phyloP scores from a whole-genome alignment of 2,888 invertebrate genomes.

The Onthophagus sagittarius region DNA sequence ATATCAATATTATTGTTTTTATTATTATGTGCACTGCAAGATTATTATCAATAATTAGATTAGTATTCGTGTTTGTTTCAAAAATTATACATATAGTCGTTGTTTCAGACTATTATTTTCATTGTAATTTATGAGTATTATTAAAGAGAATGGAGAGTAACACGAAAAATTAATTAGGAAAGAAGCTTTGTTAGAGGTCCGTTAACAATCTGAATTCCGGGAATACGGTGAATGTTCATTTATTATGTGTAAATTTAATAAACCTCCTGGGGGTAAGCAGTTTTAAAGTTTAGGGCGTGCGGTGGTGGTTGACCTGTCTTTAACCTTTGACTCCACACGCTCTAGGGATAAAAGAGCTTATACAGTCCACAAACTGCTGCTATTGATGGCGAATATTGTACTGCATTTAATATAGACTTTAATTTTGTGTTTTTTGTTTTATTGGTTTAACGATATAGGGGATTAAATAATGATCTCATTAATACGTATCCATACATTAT shows the following conservation, averaged over 20 bases:
- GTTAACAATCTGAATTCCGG: neutral
- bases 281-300: neutral
- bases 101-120: neutral
- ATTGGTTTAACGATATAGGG: too few species aligned
- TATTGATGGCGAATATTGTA: neutral
- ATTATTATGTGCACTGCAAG: too few species aligned
- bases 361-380: neutral
- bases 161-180: neutral
- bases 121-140: neutral
- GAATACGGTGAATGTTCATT: neutral
- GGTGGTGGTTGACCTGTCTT: neutral
- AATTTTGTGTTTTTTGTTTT: too few species aligned
- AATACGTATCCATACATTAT: too few species aligned
- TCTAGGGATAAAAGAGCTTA: neutral
- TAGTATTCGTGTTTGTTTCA: too few species aligned
- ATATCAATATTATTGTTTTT: too few species aligned
- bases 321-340: neutral
- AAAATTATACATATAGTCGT: neutral
- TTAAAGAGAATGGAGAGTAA: neutral
- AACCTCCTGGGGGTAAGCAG: neutral
- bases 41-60: too few species aligned
- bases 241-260: neutral
- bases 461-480: too few species aligned
- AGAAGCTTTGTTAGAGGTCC: neutral
- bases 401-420: too few species aligned